Base-by-base conservation (phyloP, 2,888 invertebrate species). In the Drosophila atroscutellata region DNA sequence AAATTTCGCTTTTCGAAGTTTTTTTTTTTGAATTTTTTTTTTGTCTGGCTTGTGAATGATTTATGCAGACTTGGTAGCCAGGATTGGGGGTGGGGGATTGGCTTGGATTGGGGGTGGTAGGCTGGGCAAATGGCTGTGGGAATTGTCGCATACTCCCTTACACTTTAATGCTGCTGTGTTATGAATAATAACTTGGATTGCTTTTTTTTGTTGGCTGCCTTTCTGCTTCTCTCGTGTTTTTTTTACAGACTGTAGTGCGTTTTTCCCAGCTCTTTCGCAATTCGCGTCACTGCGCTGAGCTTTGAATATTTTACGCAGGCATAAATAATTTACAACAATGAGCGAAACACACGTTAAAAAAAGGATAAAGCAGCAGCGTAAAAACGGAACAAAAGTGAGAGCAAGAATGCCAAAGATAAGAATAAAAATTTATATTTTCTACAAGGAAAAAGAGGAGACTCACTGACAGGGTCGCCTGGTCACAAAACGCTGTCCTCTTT, bases 171-270 rank as follows among this genome's bases (percentile, higher is more conserved):
- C 90, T 88, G 83, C 84, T 90, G 90, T 84, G 91, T 91, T 91
- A 91, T 92, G 92, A 91, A 92, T 91, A 92, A 91, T 91, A 91
- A 91, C 92, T 89, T 83, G 81, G 81, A 83, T 85, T 81, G 71
- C 69, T 81, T 85, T 75, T 71, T 71, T 61, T 72, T 73, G 63
- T 65, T 56, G 55, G 55, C 69, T 66, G 51, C 45, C 24, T 51
- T 64, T 62, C 28, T 60, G 60, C 58, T 55, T 39, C 61, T 42
- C 37, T 36, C 39, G 54, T 54, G 18, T 20, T 42, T 30, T 39
- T 67, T 69, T 58, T 24, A 24, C 24, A 15, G 45, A 45, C 45
- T 73, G 71, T 80, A 77, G 80, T 82, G 74, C 77, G 72, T 75
- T 74, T 45, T 55, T 64, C 66, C 50, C 59, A 47, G 60, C 62